Percentiles rank a stretch among this genome's conserved stretches.
Evolutionary conservation across 2,797 vertebrate species (phyloP).

Genomic region (Coregonus ussuriensis): DNA sequence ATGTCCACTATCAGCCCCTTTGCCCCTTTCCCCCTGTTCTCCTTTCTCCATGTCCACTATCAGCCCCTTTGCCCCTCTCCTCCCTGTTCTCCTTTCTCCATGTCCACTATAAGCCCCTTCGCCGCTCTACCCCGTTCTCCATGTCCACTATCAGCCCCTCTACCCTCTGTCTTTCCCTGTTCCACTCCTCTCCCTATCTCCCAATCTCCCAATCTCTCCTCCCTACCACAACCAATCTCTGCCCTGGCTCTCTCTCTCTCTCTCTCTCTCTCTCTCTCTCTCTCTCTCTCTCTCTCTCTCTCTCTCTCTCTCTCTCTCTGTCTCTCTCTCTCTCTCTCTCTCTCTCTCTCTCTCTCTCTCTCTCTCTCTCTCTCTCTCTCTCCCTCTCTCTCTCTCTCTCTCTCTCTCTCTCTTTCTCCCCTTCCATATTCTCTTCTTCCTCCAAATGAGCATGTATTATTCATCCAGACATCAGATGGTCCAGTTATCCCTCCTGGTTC

Average conservation of each 20-base stretch:
- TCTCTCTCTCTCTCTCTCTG: not conserved
- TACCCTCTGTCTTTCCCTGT: no score
- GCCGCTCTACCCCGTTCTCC: no score
- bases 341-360: not conserved
- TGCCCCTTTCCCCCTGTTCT: no score
- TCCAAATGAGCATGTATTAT: slow-evolving; percentile 54
- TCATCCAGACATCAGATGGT: slow-evolving; percentile 61
- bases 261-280: slow-evolving; percentile 10
- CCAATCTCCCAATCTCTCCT: no score
- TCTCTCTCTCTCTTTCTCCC: not conserved
- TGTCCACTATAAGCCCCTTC: no score
- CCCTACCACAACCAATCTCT: no score
- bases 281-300: not conserved
- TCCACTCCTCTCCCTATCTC: no score
- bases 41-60: no score
- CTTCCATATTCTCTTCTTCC: not conserved
- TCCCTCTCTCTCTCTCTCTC: not conserved
- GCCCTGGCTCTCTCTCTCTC: not conserved
- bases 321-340: not conserved
- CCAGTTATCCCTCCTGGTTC: slow-evolving; percentile 36
- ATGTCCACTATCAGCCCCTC: no score
- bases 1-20: no score
- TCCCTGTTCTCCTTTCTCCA: no score
- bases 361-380: not conserved
- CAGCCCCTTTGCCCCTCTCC: no score